These are phyloP conservation scores for Neolamprologus falcicula DNA, from an alignment of 2,113 vertebrate genomes.

Conservation along the genomic window DNA sequence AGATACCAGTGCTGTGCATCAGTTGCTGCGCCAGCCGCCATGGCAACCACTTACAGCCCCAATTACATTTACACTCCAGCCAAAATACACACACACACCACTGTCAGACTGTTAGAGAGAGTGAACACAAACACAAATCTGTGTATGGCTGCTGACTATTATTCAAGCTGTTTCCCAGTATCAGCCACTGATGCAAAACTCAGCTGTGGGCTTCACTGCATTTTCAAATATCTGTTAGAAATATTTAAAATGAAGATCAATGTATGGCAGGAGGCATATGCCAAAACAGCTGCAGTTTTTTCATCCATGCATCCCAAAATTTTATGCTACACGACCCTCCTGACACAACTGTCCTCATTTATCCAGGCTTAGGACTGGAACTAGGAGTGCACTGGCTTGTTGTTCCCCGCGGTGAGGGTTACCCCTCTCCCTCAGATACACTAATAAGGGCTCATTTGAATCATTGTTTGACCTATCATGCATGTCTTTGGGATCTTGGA, in stretches of 20 bases:
- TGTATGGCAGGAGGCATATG: rapidly evolving
- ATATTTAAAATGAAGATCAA: background rate
- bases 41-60: background rate
- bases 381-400: background rate
- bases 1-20: background rate
- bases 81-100: background rate
- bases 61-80: background rate
- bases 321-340: background rate
- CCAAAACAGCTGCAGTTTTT: background rate
- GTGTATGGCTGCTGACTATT: background rate
- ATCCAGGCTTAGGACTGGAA: background rate
- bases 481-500: background rate
- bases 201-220: background rate
- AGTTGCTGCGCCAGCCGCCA: background rate
- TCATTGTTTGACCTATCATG: background rate
- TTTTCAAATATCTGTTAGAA: background rate
- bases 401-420: background rate
- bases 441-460: background rate
- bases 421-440: background rate
- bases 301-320: background rate
- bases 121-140: background rate
- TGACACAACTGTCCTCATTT: background rate
- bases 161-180: background rate
- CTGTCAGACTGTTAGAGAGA: background rate
- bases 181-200: background rate